Percentiles rank a stretch among this genome's conserved stretches.
Conservation (phyloP, 1,140 invertebrate genomes). For the Nephila pilipes region DNA sequence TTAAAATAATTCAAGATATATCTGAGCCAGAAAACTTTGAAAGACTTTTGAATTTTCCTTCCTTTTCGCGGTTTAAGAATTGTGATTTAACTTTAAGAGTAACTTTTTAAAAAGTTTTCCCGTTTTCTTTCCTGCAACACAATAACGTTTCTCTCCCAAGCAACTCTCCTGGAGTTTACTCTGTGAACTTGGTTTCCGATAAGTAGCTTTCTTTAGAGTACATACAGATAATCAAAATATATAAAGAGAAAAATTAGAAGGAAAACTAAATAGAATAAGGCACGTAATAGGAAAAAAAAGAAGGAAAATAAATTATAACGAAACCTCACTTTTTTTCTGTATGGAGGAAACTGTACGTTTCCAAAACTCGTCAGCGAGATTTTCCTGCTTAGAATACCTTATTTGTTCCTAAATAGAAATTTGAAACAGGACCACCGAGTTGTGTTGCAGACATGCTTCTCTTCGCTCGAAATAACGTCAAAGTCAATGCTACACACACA, state of each 20-base stretch:
- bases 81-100: not conserved
- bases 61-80: too few species aligned
- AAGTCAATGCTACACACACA: not conserved
- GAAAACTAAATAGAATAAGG: not conserved
- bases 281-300: not conserved
- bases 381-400: not conserved
- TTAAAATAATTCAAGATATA: not conserved
- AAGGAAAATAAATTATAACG: not conserved
- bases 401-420: not conserved
- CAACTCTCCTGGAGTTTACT: not conserved
- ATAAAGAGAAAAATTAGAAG: not conserved
- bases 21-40: not conserved
- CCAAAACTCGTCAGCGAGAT: not conserved
- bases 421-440: slow-evolving; percentile 2
- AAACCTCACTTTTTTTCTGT: not conserved
- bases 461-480: not conserved
- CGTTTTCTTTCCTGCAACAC: too few species aligned
- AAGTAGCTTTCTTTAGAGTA: not conserved
- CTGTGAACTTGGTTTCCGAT: not conserved
- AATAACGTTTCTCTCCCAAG: not conserved
- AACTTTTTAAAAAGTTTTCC: not conserved
- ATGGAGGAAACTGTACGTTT: not conserved
- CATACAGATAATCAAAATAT: not conserved
- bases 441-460: not conserved
- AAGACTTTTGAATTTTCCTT: not conserved